Evolutionary conservation across 2,113 vertebrate species (phyloP), one percentile per base, ranked within the genome.

Genomic region (Erythrocebus patas): DNA sequence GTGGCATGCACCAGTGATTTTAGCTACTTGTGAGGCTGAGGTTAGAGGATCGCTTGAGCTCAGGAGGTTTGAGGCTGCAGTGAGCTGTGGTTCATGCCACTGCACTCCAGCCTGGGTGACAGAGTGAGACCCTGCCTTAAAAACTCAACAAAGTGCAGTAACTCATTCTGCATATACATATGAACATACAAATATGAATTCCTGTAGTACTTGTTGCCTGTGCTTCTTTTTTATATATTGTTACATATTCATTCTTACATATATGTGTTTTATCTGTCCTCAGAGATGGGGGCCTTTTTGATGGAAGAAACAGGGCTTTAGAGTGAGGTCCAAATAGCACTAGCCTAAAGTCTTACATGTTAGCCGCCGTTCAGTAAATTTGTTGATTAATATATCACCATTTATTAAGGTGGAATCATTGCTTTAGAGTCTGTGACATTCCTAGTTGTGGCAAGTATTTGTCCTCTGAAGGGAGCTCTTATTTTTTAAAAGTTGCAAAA

Each of bases 401-500:
- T 55, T 14, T 38, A 35, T 81, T 27, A 55, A 84, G 86, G 82
- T 70, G 25, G 87, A 87, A 45, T 25, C 35, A 17, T 91, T 78
- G 84, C 16, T 87, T 95, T 70, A 91, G 35, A 82, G 48, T 80
- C 48, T 64, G 57, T 73, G n/a, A 91, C n/a, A 50, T 78, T 88
- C 57, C 43, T 76, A 52, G 38, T 59, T 93, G n/a, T 81, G 75
- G 78, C 45, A 92, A 93, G 52, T 91, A 94, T 70, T 72, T 93
- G 50, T 85, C 30, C 57, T 76, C 43, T 95, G 57, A 94, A 91
- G 11, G 32, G 43, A 73, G 6, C 27, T 86, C 57, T 78, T 68
- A 72, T 30, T 83, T 93, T 93, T 95, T 72, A 68, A 94, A 97
- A 95, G 22, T 93, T 59, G 48, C 2, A 48, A 32, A 70, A 84